Conservation (phyloP, 2,113 vertebrate genomes). For the Conger conger region DNA sequence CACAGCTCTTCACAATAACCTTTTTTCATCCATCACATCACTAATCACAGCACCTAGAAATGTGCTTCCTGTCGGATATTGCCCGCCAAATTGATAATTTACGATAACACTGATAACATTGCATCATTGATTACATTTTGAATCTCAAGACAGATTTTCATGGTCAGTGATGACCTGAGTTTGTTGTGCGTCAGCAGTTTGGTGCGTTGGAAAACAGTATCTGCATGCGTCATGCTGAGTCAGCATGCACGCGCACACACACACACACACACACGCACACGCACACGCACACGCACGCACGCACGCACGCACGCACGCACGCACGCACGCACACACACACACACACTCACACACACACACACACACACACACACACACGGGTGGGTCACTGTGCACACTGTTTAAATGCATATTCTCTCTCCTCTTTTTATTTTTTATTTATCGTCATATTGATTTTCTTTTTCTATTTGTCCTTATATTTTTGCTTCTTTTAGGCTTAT, state of each 20-base stretch:
- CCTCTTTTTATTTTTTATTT: no score
- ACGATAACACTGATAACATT: background rate
- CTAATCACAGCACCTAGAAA: background rate
- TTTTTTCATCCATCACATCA: background rate
- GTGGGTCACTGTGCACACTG: no score
- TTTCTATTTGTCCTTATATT: no score
- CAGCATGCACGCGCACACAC: background rate
- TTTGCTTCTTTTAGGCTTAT: no score
- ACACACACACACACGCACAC: background rate
- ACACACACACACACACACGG: background rate
- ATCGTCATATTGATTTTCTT: no score
- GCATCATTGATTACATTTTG: background rate
- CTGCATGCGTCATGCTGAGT: background rate
- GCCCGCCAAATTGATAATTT: background rate
- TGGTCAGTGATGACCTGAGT: background rate
- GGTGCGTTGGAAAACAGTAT: background rate
- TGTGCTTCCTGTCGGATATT: background rate
- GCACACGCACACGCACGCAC: background rate
- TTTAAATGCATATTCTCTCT: background rate
- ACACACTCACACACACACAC: background rate
- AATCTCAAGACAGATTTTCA: background rate
- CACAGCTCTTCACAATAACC: background rate
- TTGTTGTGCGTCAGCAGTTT: background rate
- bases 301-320: background rate
- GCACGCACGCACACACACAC: background rate